A percentile compares a stretch with the other conserved stretches of the same genome.
These are phyloP conservation scores for Silvanus unidentatus DNA, from an alignment of 2,888 invertebrate genomes.

Conservation along the genomic window DNA sequence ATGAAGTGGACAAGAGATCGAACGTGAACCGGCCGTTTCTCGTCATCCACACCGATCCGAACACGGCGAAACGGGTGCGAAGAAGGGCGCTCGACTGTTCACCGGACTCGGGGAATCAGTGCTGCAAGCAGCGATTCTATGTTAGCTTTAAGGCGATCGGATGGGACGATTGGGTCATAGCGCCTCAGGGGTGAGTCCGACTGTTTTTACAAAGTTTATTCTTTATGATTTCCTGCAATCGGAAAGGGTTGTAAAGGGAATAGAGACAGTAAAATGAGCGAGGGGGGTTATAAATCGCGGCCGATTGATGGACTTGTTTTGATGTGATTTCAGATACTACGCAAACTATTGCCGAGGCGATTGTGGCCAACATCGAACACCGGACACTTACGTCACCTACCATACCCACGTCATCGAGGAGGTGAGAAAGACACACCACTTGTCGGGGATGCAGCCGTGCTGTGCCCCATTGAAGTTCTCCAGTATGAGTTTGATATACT, in stretches of 20 bases:
- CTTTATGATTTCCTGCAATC: too few relatives aligned
- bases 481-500: slow-evolving; percentile 87
- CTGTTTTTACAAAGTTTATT: not conserved
- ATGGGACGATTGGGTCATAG: slow-evolving; percentile 92
- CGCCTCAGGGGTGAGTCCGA: slow-evolving; percentile 34
- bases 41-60: slow-evolving; percentile 71
- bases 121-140: slow-evolving; percentile 86
- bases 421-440: slow-evolving; percentile 68
- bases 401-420: slow-evolving; percentile 90
- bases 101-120: slow-evolving; percentile 52
- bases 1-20: slow-evolving; percentile 33
- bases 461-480: slow-evolving; percentile 90
- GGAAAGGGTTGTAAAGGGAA: too few relatives aligned
- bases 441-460: slow-evolving; percentile 80
- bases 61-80: slow-evolving; percentile 64
- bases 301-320: not conserved
- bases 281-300: too few relatives aligned
- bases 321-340: slow-evolving; percentile 63
- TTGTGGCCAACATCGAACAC: slow-evolving; percentile 72
- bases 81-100: slow-evolving; percentile 81
- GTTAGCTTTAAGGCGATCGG: slow-evolving; percentile 86
- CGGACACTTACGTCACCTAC: slow-evolving; percentile 78
- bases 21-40: slow-evolving; percentile 76
- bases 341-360: slow-evolving; percentile 92
- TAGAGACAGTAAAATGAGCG: too few relatives aligned